A percentile compares a stretch with the other conserved stretches of the same genome.
These are phyloP conservation scores for Caenorhabditis panamensis DNA, from an alignment of 2,888 invertebrate genomes.

Conservation along the genomic window DNA sequence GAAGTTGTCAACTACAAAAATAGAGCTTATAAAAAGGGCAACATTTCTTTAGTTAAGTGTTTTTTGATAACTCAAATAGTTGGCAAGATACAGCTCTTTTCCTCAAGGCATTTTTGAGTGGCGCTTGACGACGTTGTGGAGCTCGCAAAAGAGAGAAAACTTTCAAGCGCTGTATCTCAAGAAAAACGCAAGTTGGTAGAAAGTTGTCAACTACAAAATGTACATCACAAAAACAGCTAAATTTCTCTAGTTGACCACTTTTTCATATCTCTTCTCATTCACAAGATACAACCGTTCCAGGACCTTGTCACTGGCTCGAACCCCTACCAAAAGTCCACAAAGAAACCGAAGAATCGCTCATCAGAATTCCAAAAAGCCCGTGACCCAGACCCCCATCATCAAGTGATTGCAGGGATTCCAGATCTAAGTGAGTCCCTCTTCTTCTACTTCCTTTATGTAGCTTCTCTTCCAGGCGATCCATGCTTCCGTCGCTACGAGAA, in stretches of 20 bases:
- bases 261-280: not conserved
- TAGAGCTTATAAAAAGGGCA: too few species aligned
- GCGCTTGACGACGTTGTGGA: too few species aligned
- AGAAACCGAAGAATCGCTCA: constrained; percentile 31
- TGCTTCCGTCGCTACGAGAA: constrained; percentile 81
- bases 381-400: constrained; percentile 50
- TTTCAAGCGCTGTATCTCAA: constrained; percentile 3
- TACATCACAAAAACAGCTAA: not conserved
- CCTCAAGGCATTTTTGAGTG: too few species aligned
- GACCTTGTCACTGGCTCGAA: constrained; percentile 41
- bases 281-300: constrained; percentile 9
- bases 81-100: too few species aligned
- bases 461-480: constrained; percentile 74
- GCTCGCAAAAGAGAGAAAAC: too few species aligned
- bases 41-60: too few species aligned
- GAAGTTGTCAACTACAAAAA: too few species aligned
- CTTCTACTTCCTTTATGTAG: not conserved
- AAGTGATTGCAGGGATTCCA: constrained; percentile 76
- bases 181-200: not conserved
- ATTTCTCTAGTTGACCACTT: not conserved
- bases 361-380: constrained; percentile 25
- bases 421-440: constrained; percentile 72
- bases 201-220: not conserved
- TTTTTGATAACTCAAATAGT: too few species aligned
- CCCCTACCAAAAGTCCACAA: constrained; percentile 22